Evolutionary conservation across 2,797 vertebrate species (phyloP).

Genomic region (Enteromius treurensis): DNA sequence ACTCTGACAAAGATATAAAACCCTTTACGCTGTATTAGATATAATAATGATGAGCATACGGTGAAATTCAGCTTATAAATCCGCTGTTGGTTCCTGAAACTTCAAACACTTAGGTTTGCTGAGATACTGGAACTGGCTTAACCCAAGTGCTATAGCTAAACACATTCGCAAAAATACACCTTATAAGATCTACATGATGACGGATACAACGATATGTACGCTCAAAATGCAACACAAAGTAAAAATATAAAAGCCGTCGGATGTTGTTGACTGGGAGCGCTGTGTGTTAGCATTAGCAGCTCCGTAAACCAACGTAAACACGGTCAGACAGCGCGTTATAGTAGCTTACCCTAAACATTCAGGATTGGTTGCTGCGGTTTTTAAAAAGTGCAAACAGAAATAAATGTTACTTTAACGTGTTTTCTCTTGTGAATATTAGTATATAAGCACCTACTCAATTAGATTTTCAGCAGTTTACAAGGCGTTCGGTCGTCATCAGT

Average conservation of each 20-base stretch:
- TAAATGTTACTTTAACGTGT: background rate
- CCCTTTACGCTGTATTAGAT: background rate
- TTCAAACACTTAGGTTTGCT: background rate
- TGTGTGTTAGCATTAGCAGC: slow-evolving; percentile 41
- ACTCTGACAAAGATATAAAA: background rate
- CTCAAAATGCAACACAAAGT: background rate
- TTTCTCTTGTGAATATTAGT: no score
- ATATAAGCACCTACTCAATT: background rate
- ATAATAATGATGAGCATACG: background rate
- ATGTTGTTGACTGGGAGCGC: background rate
- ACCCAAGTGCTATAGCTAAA: background rate
- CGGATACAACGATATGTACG: background rate
- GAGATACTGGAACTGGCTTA: background rate
- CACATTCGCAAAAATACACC: background rate
- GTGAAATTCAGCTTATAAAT: background rate
- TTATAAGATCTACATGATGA: background rate
- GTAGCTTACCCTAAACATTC: background rate
- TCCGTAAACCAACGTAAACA: slow-evolving; percentile 23
- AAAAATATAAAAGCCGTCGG: background rate
- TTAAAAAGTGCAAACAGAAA: background rate
- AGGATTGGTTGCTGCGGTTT: background rate
- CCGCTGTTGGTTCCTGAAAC: background rate
- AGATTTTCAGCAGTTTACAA: background rate
- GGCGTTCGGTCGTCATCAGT: background rate
- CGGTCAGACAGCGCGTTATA: background rate